These are phyloP conservation scores for Mythimna loreyi DNA, from an alignment of 2,888 invertebrate genomes.

Conservation along the genomic window DNA sequence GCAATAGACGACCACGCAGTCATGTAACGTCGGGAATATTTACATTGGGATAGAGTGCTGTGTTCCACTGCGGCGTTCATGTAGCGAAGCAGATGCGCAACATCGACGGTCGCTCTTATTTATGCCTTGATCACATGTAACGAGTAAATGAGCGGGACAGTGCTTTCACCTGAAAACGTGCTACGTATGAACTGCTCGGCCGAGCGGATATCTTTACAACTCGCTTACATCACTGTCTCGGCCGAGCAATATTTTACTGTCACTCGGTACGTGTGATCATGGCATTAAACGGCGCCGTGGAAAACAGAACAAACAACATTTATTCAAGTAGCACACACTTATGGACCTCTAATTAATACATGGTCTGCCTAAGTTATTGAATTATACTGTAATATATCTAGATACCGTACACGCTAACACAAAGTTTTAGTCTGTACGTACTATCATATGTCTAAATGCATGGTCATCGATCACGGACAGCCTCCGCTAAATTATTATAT, in stretches of 20 bases:
- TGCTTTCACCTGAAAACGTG: too few species aligned
- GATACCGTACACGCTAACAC: slow-evolving; percentile 41
- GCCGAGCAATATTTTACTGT: too few species aligned
- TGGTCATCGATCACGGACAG: slow-evolving; percentile 47
- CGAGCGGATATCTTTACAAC: too few species aligned
- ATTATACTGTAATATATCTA: slow-evolving; percentile 37
- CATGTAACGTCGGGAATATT: slow-evolving; percentile 46
- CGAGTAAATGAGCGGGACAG: too few species aligned
- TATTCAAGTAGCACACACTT: slow-evolving; percentile 19
- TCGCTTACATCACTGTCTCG: too few species aligned
- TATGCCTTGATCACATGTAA: too few species aligned
- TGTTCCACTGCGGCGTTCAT: slow-evolving; percentile 10
- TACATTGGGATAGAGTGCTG: slow-evolving; percentile 31
- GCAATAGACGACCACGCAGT: slow-evolving; percentile 49
- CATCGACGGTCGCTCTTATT: background rate
- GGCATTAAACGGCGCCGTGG: slow-evolving; percentile 15
- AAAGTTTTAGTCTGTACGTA: slow-evolving; percentile 43
- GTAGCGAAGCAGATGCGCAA: background rate
- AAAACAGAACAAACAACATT: slow-evolving; percentile 15
- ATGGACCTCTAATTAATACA: slow-evolving; percentile 34
- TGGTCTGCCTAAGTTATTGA: slow-evolving; percentile 33
- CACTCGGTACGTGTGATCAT: too few species aligned
- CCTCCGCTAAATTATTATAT: slow-evolving; percentile 44
- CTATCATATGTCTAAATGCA: slow-evolving; percentile 31
- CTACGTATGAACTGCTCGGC: too few species aligned